Conservation (phyloP, 2,797 vertebrate genomes). For the Leptoclinus maculatus region DNA sequence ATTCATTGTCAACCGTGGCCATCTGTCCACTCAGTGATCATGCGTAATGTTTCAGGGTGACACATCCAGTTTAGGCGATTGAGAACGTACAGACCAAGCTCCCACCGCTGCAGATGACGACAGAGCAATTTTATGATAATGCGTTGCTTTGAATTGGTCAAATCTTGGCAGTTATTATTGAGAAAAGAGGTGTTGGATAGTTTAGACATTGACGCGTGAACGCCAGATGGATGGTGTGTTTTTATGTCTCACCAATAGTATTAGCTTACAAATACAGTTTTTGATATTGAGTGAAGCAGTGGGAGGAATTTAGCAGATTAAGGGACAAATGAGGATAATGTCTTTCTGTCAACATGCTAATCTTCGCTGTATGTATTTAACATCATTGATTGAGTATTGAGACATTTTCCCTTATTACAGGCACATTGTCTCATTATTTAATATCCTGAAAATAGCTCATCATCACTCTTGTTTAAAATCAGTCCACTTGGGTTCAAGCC, state of each 20-base stretch:
- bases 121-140: slow-evolving; percentile 56
- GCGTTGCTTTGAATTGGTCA: slow-evolving; percentile 44
- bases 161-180: slow-evolving; percentile 40
- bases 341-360: slow-evolving; percentile 2
- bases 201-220: slow-evolving; percentile 59
- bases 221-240: slow-evolving; percentile 69
- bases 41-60: slow-evolving; percentile 43
- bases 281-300: slow-evolving; percentile 29
- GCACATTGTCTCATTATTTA: background rate
- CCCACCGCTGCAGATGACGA: slow-evolving; percentile 64
- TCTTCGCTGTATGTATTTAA: slow-evolving; percentile 23
- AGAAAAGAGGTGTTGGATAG: slow-evolving; percentile 52
- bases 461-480: slow-evolving; percentile 36
- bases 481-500: slow-evolving; percentile 24
- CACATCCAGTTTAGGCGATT: slow-evolving; percentile 38
- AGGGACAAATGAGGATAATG: slow-evolving; percentile 32
- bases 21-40: slow-evolving; percentile 41
- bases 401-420: background rate
- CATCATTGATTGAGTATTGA: slow-evolving; percentile 3
- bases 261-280: slow-evolving; percentile 44
- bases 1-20: background rate
- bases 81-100: slow-evolving; percentile 32
- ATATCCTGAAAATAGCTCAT: slow-evolving; percentile 6
- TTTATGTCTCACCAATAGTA: slow-evolving; percentile 51
- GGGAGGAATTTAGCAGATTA: slow-evolving; percentile 41